phyloP scores from a whole-genome alignment of 2,888 invertebrate species.

The Phymatocera aterrima region DNA sequence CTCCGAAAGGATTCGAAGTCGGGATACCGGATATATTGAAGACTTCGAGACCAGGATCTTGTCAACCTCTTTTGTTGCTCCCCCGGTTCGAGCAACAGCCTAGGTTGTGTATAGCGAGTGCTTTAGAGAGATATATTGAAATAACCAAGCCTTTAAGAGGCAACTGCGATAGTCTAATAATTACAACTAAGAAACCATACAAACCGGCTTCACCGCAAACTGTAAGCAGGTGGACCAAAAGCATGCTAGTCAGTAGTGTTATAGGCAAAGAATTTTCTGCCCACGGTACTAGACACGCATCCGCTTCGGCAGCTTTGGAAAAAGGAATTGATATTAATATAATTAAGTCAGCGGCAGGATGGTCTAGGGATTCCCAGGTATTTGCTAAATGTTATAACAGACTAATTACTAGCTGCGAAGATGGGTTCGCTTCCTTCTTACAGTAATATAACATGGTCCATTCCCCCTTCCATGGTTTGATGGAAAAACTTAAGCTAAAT shows the following conservation, averaged over 20 bases:
- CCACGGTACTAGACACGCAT: conserved; percentile 52
- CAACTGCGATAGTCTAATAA: conserved; percentile 23
- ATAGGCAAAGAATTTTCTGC: conserved; percentile 46
- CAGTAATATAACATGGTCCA: no score
- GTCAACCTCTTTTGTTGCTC: neutral
- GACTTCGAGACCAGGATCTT: neutral
- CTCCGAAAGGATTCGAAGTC: neutral
- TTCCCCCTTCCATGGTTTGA: no score
- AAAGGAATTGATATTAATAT: conserved; percentile 50
- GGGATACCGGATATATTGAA: neutral
- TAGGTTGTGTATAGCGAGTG: neutral
- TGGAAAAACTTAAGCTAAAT: neutral
- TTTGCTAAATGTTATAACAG: conserved; percentile 48
- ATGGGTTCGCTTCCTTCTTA: neutral
- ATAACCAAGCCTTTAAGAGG: conserved; percentile 45
- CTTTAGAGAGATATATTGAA: conserved; percentile 45
- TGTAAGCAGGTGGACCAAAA: conserved; percentile 51
- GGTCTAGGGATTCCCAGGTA: conserved; percentile 47
- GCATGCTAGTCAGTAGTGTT: conserved; percentile 24
- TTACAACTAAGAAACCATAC: conserved; percentile 48
- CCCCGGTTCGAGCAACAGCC: neutral
- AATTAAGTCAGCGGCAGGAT: conserved; percentile 51
- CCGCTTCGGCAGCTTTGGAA: conserved; percentile 47
- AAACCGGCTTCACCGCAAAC: conserved; percentile 38
- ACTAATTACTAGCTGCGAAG: neutral